Evolutionary conservation across 2,888 invertebrate species (phyloP).

Genomic region (Oligia latruncula): DNA sequence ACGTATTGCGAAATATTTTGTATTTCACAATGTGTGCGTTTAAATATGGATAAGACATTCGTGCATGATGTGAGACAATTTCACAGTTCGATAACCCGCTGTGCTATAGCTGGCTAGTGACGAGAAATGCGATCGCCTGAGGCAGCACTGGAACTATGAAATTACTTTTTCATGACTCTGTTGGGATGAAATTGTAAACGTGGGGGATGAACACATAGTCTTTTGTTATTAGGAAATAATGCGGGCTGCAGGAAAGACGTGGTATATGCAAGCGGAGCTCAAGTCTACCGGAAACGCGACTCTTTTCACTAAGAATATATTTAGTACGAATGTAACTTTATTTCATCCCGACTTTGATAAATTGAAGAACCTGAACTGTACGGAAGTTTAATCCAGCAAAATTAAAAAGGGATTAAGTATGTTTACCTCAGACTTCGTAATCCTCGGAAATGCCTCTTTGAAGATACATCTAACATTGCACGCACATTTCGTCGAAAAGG

Average conservation of each 20-base stretch:
- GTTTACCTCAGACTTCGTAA: constrained; percentile 32
- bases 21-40: constrained; percentile 46
- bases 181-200: constrained; percentile 37
- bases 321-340: not conserved
- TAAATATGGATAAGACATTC: constrained; percentile 55
- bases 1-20: constrained; percentile 43
- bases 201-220: constrained; percentile 19
- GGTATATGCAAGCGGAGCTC: constrained; percentile 18
- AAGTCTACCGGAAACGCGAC: constrained; percentile 9
- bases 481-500: constrained; percentile 30
- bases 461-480: constrained; percentile 39
- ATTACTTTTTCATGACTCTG: constrained; percentile 46
- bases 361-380: constrained; percentile 1
- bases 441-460: constrained; percentile 49
- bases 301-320: constrained; percentile 5
- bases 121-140: constrained; percentile 25
- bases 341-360: constrained; percentile 22
- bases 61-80: constrained; percentile 61
- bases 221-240: constrained; percentile 37
- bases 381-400: constrained; percentile 34
- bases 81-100: constrained; percentile 59
- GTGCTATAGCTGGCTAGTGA: constrained; percentile 23
- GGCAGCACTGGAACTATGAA: constrained; percentile 42
- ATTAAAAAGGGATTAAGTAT: constrained; percentile 45
- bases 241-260: not conserved